A percentile compares a stretch with the other conserved stretches of the same genome.
Evolutionary conservation across 2,888 invertebrate genomes (phyloP).

Genomic region (Caenorhabditis sp.): DNA sequence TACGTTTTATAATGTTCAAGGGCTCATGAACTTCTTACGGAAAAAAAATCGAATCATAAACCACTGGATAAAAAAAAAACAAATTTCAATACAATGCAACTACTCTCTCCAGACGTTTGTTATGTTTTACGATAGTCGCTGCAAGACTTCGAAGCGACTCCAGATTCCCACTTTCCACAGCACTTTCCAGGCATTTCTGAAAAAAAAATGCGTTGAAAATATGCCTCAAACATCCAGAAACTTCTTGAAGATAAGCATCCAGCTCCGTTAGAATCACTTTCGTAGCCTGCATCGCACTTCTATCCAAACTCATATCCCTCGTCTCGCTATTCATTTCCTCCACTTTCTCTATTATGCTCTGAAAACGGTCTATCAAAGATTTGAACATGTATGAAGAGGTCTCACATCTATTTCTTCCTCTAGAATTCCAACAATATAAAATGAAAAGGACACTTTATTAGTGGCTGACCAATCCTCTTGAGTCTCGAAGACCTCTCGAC

Average conservation of each 20-base stretch:
- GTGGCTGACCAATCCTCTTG: conserved; percentile 66
- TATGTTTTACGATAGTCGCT: conserved; percentile 59
- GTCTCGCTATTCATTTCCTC: conserved; percentile 68
- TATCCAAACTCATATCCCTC: conserved; percentile 64
- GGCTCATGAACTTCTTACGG: no score
- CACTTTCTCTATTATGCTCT: conserved; percentile 67
- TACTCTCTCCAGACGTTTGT: conserved; percentile 61
- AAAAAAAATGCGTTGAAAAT: not conserved
- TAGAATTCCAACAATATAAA: conserved; percentile 66
- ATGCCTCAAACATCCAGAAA: not conserved
- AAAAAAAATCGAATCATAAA: no score
- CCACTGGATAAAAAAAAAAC: not conserved
- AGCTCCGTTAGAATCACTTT: conserved; percentile 59
- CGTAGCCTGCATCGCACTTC: conserved; percentile 67
- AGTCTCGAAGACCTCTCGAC: conserved; percentile 62
- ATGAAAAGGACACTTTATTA: conserved; percentile 65
- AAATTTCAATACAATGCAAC: conserved; percentile 51
- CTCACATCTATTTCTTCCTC: conserved; percentile 70
- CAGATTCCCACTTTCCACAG: conserved; percentile 70
- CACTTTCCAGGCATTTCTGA: conserved; percentile 71
- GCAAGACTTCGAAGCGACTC: conserved; percentile 68
- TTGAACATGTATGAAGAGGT: no score
- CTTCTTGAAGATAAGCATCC: conserved; percentile 65
- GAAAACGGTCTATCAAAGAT: not conserved
- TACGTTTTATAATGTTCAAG: no score